Evolutionary conservation across 2,888 invertebrate species (phyloP), one percentile per base, ranked within the genome.

Genomic region (Dromius quadrimaculatus): DNA sequence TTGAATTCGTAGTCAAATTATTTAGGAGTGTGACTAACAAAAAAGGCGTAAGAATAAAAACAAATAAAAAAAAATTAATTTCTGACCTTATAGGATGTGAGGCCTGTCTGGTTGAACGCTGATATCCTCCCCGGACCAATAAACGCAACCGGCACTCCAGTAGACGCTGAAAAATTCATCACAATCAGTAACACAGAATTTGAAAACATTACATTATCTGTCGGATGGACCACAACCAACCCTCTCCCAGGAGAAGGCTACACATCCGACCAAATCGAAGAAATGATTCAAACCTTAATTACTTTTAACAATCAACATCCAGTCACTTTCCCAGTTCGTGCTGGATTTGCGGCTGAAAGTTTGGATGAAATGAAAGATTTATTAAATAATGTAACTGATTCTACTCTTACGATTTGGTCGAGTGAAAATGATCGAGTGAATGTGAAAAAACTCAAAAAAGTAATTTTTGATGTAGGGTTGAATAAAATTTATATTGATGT

Each of bases 101-200:
- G 89, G 77, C 94, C 94, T 0, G 79, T 96, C 2, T 94, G 94
- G 93, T 81, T 96, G 70, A 96, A 96, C 80, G 95, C 95, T 0
- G 96, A 96, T 80, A 92, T 96, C 73, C 82, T 93, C 2, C 79
- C 83, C 0, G 95, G 95, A 0, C 95, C 95, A 0, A 87, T 90
- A 0, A 86, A 89, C 69, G 81, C 86, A 5, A 84, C 83, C 1
- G 78, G 84, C 0, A 80, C 77, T 43, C 91, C 92, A 0, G 89
- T 95, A 0, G 86, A 92, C 77, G 83, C 90, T 0, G 79, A 78
- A 2, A 76, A 79, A 71, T 96, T 96, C 81, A 81, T 95, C 20
- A 77, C 80, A 0, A 84, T 87, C 1, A 38, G 59, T 8, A 87
- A 86, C 0, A 82, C 85, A 57, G 81, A 84, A 38, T 89, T 92